A percentile compares a stretch with the other conserved stretches of the same genome.
These are phyloP conservation scores for Gorsachius magnificus DNA, from an alignment of 2,797 vertebrate species.

Conservation along the genomic window DNA sequence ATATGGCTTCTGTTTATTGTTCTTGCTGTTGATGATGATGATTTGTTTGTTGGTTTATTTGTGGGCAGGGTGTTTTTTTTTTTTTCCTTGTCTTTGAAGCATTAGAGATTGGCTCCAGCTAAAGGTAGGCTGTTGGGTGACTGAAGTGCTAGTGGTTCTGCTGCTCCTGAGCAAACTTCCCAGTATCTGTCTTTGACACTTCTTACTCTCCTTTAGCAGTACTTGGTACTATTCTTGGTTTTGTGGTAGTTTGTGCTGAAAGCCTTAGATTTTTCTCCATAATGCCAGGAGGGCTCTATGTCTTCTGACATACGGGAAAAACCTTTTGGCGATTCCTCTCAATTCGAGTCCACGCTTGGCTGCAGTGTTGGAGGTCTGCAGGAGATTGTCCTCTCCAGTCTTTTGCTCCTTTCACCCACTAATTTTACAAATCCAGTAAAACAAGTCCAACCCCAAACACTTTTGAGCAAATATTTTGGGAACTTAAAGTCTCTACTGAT, in stretches of 20 bases:
- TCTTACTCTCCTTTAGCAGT: background rate
- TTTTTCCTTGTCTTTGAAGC: background rate
- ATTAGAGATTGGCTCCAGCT: background rate
- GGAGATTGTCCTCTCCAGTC: background rate
- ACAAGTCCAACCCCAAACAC: background rate
- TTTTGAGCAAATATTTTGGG: background rate
- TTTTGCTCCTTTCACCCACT: background rate
- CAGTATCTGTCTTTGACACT: background rate
- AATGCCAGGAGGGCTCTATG: background rate
- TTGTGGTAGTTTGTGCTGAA: background rate
- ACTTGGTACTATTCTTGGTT: background rate
- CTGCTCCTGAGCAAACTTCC: background rate
- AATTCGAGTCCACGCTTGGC: fast-evolving
- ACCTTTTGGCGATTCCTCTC: background rate
- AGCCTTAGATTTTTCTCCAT: background rate
- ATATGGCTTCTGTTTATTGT: background rate
- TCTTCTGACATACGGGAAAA: background rate
- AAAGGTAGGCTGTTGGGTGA: background rate
- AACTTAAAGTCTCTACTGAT: background rate
- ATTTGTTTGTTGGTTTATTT: background rate
- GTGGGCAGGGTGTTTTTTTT: background rate
- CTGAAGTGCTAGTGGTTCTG: background rate
- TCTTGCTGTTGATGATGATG: background rate
- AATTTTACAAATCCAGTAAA: background rate
- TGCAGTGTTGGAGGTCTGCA: background rate